Conservation (phyloP, 1,140 invertebrate genomes). For the Drusus annulatus region DNA sequence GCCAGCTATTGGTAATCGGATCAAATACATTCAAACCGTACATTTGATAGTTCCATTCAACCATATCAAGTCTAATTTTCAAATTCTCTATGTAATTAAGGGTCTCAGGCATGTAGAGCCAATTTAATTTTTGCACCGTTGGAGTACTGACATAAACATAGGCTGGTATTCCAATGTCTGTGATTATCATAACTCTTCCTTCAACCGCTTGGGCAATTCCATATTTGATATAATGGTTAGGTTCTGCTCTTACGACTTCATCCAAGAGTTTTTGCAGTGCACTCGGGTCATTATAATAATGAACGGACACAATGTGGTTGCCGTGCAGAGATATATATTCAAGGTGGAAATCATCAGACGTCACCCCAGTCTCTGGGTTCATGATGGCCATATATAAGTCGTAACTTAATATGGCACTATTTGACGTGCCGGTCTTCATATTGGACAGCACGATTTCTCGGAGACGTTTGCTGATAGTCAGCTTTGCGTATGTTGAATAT, state of each 20-base stretch:
- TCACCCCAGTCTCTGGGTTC: not conserved
- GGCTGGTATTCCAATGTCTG: constrained; percentile 67
- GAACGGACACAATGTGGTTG: constrained; percentile 34
- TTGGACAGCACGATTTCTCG: constrained; percentile 38
- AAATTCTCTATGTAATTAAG: constrained; percentile 7
- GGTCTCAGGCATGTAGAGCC: not conserved
- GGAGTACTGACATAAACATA: constrained; percentile 62
- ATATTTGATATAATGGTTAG: constrained; percentile 7
- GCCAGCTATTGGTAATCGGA: constrained; percentile 64
- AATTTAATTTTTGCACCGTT: constrained; percentile 52
- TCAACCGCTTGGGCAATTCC: constrained; percentile 50
- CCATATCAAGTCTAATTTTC: constrained; percentile 22
- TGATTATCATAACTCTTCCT: constrained; percentile 60
- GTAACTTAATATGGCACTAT: not conserved
- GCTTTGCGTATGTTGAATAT: constrained; percentile 44
- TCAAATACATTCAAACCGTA: constrained; percentile 63
- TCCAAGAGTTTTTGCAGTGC: not conserved
- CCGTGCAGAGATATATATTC: constrained; percentile 4
- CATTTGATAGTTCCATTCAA: constrained; percentile 44
- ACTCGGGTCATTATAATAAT: constrained; percentile 11
- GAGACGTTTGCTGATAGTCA: constrained; percentile 49
- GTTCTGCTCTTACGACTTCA: not conserved
- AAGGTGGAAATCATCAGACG: constrained; percentile 19
- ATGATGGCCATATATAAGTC: not conserved
- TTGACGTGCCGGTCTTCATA: not conserved